A percentile compares a stretch with the other conserved stretches of the same genome.
Conservation (phyloP, 2,797 vertebrate species). For the Morelia viridis region DNA sequence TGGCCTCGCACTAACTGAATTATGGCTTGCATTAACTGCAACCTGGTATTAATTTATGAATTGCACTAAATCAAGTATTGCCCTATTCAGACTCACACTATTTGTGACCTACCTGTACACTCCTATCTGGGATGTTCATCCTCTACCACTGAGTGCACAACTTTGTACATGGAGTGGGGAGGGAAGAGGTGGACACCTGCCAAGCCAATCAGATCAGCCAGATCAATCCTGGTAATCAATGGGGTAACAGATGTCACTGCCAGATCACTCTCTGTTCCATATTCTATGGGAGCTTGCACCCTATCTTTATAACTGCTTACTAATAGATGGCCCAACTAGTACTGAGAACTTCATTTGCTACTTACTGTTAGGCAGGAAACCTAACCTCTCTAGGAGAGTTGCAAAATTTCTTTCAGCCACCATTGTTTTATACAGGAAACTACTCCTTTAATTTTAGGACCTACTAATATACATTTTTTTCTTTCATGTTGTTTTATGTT, state of each 20-base stretch:
- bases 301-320: background rate
- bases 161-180: no score
- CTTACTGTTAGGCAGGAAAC: background rate
- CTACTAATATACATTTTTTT: background rate
- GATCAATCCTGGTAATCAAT: no score
- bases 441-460: background rate
- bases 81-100: no score
- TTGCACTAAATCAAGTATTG: no score
- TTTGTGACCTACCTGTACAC: no score
- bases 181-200: no score
- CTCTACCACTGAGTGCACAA: no score
- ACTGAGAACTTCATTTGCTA: background rate
- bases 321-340: background rate
- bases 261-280: background rate
- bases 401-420: background rate
- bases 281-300: background rate
- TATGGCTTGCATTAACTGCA: no score
- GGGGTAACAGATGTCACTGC: background rate
- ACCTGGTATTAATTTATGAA: no score
- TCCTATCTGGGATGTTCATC: no score
- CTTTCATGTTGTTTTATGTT: background rate
- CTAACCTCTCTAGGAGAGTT: background rate
- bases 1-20: no score
- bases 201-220: no score
- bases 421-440: background rate